Evolutionary conservation across 2,797 vertebrate species (phyloP).

Genomic region (Onychomys torridus): DNA sequence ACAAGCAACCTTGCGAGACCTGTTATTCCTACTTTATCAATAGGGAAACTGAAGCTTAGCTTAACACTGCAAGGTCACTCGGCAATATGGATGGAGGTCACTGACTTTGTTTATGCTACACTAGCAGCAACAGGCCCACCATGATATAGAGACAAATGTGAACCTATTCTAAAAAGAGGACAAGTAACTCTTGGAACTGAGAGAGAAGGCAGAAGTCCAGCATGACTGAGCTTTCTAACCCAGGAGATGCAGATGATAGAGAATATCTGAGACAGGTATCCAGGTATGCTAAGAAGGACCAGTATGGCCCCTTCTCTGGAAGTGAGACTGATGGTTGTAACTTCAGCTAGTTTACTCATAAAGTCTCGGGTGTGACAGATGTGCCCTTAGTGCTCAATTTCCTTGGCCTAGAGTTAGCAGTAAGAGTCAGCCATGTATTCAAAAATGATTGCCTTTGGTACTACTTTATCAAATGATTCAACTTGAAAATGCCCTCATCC

Average conservation of each 20-base stretch:
- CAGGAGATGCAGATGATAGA: background rate
- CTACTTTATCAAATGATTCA: conserved; percentile 36
- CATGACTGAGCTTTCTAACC: background rate
- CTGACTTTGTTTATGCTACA: background rate
- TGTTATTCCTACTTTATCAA: background rate
- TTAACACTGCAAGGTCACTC: background rate
- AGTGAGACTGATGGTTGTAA: background rate
- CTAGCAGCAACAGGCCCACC: background rate
- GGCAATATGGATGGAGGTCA: background rate
- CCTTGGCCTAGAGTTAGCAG: background rate
- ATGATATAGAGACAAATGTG: background rate
- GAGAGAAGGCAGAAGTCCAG: background rate
- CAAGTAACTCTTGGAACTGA: background rate
- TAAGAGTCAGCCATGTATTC: conserved; percentile 35
- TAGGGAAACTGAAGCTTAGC: conserved; percentile 22
- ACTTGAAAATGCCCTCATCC: conserved; percentile 2
- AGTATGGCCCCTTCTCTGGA: background rate
- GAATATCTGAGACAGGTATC: background rate
- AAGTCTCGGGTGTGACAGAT: background rate
- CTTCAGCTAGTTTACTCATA: background rate
- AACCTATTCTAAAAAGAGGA: background rate
- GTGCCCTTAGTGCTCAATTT: background rate
- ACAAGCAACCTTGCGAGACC: background rate
- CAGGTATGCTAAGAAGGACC: background rate
- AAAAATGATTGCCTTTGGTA: conserved; percentile 17